Conservation (phyloP, 1,140 invertebrate species). For the Antheraea mylitta region DNA sequence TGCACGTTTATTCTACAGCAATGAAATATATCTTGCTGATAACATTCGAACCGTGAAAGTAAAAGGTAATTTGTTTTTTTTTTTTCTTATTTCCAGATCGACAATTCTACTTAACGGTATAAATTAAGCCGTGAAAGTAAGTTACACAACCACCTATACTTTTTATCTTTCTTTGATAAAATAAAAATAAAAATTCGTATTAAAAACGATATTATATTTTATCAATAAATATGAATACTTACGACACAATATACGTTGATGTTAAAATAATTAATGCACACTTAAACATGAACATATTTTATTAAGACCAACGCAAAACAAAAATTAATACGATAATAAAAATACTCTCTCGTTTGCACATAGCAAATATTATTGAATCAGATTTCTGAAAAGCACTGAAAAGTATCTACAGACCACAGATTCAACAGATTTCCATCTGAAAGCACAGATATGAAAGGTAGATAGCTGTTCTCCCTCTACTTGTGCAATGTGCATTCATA, state of each 20-base stretch:
- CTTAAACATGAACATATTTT: conserved; percentile 71
- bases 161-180: neutral
- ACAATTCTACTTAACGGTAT: neutral
- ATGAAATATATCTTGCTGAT: conserved; percentile 10
- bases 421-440: too few species aligned
- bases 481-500: too few species aligned
- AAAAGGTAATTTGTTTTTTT: conserved; percentile 11
- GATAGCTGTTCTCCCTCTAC: too few species aligned
- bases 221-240: conserved; percentile 34
- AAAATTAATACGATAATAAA: neutral
- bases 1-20: conserved; percentile 9
- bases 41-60: neutral
- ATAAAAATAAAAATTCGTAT: neutral
- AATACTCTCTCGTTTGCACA: too few species aligned
- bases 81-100: neutral
- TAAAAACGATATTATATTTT: neutral
- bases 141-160: neutral
- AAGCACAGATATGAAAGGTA: too few species aligned
- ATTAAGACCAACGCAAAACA: conserved; percentile 6
- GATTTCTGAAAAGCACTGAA: too few species aligned
- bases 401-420: too few species aligned
- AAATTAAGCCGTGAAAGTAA: neutral
- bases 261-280: conserved; percentile 58
- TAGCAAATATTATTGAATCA: too few species aligned
- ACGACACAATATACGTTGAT: conserved; percentile 65